Evolutionary conservation across 2,797 vertebrate species (phyloP).

Genomic region (Varecia variegata): DNA sequence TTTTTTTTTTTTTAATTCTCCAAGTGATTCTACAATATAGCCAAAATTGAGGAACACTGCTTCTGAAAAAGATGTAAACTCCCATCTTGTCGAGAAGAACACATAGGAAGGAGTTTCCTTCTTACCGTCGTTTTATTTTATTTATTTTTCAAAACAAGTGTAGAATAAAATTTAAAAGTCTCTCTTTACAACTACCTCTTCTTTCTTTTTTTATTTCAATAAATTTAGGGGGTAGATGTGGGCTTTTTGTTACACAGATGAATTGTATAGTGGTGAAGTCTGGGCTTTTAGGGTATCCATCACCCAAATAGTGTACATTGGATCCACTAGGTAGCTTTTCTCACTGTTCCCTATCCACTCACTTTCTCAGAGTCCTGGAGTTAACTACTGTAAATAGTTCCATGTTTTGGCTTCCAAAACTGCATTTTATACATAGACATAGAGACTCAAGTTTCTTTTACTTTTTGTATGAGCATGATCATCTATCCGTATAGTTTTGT

Average conservation of each 20-base stretch:
- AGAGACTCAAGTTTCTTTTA: neutral
- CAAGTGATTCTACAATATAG: slow-evolving; percentile 13
- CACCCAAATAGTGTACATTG: neutral
- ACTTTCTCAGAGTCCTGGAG: neutral
- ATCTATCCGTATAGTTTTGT: neutral
- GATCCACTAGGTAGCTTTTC: neutral
- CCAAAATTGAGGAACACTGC: slow-evolving; percentile 22
- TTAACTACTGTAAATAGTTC: neutral
- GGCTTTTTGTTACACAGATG: neutral
- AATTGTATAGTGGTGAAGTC: neutral
- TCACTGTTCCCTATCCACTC: neutral
- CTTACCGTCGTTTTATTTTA: slow-evolving; percentile 1
- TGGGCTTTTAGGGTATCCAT: neutral
- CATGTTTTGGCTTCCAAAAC: neutral
- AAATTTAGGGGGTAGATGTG: neutral
- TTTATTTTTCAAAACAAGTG: slow-evolving; percentile 26
- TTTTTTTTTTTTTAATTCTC: neutral
- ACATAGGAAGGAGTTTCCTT: neutral
- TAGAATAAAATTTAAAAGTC: neutral
- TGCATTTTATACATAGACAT: neutral
- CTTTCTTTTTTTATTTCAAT: neutral
- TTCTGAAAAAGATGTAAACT: neutral
- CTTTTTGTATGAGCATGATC: slow-evolving; percentile 14
- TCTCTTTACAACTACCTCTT: neutral
- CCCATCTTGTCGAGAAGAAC: neutral